These are phyloP conservation scores for Zenarchopterus dispar DNA, from an alignment of 2,797 vertebrate genomes.

Conservation along the genomic window DNA sequence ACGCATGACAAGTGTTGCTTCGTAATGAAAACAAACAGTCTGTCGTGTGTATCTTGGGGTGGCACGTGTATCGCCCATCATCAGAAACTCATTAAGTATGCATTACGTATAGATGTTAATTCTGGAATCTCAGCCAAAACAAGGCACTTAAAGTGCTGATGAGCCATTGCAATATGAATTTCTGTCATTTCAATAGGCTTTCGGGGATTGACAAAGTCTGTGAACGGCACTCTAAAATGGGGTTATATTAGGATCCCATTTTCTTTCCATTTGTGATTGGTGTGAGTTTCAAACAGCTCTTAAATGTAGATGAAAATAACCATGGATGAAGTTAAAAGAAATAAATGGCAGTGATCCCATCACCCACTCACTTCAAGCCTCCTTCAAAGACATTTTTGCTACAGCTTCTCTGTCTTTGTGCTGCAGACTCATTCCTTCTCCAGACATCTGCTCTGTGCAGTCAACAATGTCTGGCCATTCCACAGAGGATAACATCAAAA, in stretches of 20 bases:
- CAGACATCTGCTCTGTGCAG: constrained; percentile 16
- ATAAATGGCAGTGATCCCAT: constrained; percentile 54
- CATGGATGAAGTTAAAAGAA: constrained; percentile 57
- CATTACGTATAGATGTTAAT: constrained; percentile 46
- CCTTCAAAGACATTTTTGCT: constrained; percentile 47
- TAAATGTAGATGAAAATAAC: constrained; percentile 51
- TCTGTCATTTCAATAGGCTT: constrained; percentile 29
- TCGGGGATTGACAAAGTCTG: constrained; percentile 25
- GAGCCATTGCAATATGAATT: constrained; percentile 44
- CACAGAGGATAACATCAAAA: constrained; percentile 38
- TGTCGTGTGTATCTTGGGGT: constrained; percentile 48
- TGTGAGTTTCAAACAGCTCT: constrained; percentile 53
- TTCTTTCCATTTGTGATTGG: constrained; percentile 34
- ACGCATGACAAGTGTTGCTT: constrained; percentile 71
- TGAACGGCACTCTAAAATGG: constrained; percentile 26
- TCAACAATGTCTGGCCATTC: constrained; percentile 30
- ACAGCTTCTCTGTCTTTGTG: constrained; percentile 17
- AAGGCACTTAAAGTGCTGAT: constrained; percentile 36
- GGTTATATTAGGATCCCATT: constrained; percentile 30
- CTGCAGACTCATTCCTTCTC: constrained; percentile 29
- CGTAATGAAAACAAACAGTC: constrained; percentile 75
- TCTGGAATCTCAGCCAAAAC: constrained; percentile 32
- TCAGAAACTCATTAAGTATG: constrained; percentile 58
- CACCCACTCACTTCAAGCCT: constrained; percentile 34
- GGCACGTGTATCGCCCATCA: constrained; percentile 65